Evolutionary conservation across 2,888 invertebrate species (phyloP).

Genomic region (Heliconius charithonia): DNA sequence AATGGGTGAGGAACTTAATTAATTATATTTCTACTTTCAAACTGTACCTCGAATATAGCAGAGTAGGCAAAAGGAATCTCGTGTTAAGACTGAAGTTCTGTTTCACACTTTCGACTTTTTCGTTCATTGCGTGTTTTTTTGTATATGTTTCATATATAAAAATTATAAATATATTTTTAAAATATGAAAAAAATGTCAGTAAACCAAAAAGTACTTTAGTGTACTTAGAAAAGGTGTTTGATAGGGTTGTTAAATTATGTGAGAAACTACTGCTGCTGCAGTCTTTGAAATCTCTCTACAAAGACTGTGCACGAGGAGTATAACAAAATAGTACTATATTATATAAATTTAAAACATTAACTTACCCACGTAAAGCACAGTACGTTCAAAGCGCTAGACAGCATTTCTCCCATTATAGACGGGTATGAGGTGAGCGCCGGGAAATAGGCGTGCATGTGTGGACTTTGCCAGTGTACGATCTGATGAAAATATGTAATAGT

Average conservation of each 20-base stretch:
- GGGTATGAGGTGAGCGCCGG: conserved; percentile 97
- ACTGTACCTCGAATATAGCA: not conserved
- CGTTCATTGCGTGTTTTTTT: too few relatives aligned
- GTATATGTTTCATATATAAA: too few relatives aligned
- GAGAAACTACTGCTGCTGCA: too few relatives aligned
- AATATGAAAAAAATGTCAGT: too few relatives aligned
- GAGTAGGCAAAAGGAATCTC: not conserved
- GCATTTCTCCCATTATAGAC: conserved; percentile 97
- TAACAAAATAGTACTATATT: not conserved
- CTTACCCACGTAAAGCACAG: conserved; percentile 98
- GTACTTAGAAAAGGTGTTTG: too few relatives aligned
- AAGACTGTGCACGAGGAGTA: not conserved
- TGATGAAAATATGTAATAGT: conserved; percentile 58
- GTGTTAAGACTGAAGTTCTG: not conserved
- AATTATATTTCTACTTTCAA: not conserved
- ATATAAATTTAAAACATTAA: not conserved
- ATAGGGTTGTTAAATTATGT: too few relatives aligned
- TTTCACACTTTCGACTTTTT: too few relatives aligned
- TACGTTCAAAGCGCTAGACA: conserved; percentile 96
- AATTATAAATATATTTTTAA: too few relatives aligned
- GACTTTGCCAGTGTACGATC: conserved; percentile 97
- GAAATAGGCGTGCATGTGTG: conserved; percentile 99
- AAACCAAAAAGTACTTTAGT: too few relatives aligned
- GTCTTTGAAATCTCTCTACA: too few relatives aligned
- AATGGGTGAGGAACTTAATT: not conserved